These are phyloP conservation scores for Phrynocephalus versicolor DNA, from an alignment of 2,113 vertebrate species.

Conservation along the genomic window DNA sequence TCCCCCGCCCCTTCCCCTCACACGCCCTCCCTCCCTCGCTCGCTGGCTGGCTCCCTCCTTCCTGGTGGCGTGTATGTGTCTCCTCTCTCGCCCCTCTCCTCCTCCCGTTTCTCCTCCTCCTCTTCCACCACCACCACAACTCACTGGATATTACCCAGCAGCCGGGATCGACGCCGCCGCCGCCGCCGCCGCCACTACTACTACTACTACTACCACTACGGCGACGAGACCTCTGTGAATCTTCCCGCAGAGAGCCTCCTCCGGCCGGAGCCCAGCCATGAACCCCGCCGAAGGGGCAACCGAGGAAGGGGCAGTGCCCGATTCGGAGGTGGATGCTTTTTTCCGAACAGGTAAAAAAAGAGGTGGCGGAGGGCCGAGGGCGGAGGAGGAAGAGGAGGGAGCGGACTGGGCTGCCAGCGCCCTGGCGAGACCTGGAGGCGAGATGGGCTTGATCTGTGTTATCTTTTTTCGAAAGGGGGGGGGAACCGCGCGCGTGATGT, in stretches of 20 bases:
- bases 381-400: slow-evolving; percentile 24
- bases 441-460: neutral
- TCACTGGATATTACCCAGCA: slow-evolving; percentile 64
- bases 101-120: slow-evolving; percentile 47
- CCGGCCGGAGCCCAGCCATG: slow-evolving; percentile 73
- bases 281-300: slow-evolving; percentile 82
- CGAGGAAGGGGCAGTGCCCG: slow-evolving; percentile 83
- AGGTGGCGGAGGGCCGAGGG: slow-evolving; percentile 11
- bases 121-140: slow-evolving; percentile 58
- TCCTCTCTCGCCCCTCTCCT: slow-evolving; percentile 43
- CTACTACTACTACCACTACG: neutral
- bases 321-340: slow-evolving; percentile 88
- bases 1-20: slow-evolving; percentile 46
- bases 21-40: slow-evolving; percentile 43
- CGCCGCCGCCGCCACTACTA: neutral
- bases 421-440: slow-evolving; percentile 43
- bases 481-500: slow-evolving; percentile 19
- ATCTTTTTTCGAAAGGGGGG: neutral
- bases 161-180: slow-evolving; percentile 59
- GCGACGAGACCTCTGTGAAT: no score
- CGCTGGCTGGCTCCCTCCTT: neutral
- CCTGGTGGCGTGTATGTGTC: neutral
- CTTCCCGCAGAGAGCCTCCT: no score
- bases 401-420: slow-evolving; percentile 46
- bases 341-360: slow-evolving; percentile 84